Evolutionary conservation across 2,113 vertebrate genomes (phyloP).

Genomic region (Morphnarchus princeps): DNA sequence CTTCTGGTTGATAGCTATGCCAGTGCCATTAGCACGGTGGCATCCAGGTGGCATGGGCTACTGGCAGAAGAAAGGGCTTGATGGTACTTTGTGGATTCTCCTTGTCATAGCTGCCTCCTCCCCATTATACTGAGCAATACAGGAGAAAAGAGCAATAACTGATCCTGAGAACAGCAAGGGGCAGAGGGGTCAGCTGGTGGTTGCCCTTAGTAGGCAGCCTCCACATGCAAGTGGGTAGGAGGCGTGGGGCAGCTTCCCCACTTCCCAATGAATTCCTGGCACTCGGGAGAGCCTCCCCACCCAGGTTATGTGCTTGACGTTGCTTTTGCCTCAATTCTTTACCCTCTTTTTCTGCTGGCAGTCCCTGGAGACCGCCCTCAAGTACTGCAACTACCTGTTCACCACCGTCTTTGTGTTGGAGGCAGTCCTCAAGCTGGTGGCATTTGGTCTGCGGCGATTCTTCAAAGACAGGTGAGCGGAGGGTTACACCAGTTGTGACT

Average conservation of each 20-base stretch:
- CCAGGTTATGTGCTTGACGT: neutral
- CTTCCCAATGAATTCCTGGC: neutral
- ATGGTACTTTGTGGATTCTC: neutral
- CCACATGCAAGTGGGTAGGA: neutral
- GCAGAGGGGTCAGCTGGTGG: neutral
- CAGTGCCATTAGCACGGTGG: neutral
- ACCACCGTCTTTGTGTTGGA: constrained; percentile 97
- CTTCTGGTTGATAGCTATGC: neutral
- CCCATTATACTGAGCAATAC: neutral
- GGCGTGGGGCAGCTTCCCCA: neutral
- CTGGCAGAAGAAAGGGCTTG: neutral
- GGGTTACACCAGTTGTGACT: neutral
- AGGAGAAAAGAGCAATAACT: neutral
- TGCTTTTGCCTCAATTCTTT: neutral
- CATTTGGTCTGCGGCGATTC: constrained; percentile 93
- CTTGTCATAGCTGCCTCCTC: neutral
- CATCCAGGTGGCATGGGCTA: neutral
- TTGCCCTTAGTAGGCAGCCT: neutral
- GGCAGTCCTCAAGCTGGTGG: constrained; percentile 90
- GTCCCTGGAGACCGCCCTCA: constrained; percentile 94
- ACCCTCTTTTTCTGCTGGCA: constrained; percentile 53
- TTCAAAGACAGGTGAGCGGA: constrained; percentile 93
- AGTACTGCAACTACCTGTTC: constrained; percentile 99
- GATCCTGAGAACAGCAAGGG: neutral
- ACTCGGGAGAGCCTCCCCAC: neutral